Evolutionary conservation across 2,888 invertebrate species (phyloP).

Genomic region (Physocephala rufipes): DNA sequence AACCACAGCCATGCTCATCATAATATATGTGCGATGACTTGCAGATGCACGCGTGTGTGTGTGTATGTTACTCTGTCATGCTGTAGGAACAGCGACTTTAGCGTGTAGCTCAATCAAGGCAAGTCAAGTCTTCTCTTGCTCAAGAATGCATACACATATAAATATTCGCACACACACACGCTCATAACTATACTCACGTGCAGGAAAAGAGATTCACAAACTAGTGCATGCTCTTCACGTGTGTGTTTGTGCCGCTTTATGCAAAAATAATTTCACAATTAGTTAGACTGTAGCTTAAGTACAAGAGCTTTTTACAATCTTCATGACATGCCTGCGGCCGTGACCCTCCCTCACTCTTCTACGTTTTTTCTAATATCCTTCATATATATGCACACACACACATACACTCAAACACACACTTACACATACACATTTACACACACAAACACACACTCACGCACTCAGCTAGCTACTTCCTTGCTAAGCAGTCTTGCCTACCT

Average conservation of each 20-base stretch:
- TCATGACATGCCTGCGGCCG: not conserved
- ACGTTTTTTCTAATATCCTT: conserved; percentile 37
- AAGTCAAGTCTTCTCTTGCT: conserved; percentile 56
- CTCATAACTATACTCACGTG: not conserved
- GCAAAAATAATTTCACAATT: conserved; percentile 65
- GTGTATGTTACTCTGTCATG: not conserved
- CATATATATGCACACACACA: not conserved
- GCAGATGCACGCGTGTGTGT: not conserved
- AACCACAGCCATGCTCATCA: conserved; percentile 25
- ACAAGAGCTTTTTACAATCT: conserved; percentile 23
- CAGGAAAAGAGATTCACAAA: not conserved
- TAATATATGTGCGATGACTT: too few relatives aligned
- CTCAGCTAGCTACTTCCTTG: not conserved
- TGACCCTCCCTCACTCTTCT: conserved; percentile 16
- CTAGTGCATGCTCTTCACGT: conserved; percentile 6
- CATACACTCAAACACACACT: conserved; percentile 6
- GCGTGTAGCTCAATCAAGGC: conserved; percentile 20
- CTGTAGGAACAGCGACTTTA: not conserved
- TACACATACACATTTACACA: not conserved
- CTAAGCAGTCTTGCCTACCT: not conserved
- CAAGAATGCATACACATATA: not conserved
- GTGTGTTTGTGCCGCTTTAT: conserved; percentile 64
- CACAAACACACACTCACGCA: conserved; percentile 7
- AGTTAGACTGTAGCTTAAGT: conserved; percentile 58
- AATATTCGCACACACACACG: not conserved